Conservation (phyloP, 2,113 vertebrate species). For the Mystacornis crossleyi region DNA sequence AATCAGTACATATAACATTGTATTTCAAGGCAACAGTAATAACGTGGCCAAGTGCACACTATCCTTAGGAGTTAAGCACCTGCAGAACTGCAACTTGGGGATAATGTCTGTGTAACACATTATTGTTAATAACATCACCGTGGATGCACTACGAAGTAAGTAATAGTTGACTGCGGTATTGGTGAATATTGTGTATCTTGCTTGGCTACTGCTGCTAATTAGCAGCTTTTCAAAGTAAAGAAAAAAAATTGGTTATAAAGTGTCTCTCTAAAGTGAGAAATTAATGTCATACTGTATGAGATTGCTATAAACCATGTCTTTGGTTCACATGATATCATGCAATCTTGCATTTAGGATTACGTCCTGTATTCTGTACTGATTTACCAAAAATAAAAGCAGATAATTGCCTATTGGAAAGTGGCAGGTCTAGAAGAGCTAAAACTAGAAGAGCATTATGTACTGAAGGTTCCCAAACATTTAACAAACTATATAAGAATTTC, state of each 20-base stretch:
- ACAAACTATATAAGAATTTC: background rate
- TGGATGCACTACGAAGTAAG: background rate
- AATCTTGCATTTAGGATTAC: background rate
- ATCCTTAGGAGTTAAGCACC: background rate
- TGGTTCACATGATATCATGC: background rate
- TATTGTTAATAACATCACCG: background rate
- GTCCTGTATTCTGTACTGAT: background rate
- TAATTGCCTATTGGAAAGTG: background rate
- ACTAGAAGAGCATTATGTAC: background rate
- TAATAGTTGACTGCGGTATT: background rate
- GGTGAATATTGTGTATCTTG: background rate
- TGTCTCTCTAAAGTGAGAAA: background rate
- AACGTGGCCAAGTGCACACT: background rate
- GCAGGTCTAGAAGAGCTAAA: background rate
- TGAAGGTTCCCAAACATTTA: background rate
- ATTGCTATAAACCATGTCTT: background rate
- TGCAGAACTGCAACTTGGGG: background rate
- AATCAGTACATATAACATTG: background rate
- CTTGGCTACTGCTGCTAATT: background rate
- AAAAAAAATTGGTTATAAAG: background rate
- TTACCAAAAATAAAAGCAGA: background rate
- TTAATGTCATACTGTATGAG: background rate
- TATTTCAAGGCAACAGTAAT: background rate
- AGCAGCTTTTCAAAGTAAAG: background rate
- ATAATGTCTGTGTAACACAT: background rate